A percentile compares a stretch with the other conserved stretches of the same genome.
phyloP scores from a whole-genome alignment of 2,888 invertebrate species.

The Meteorus colon region DNA sequence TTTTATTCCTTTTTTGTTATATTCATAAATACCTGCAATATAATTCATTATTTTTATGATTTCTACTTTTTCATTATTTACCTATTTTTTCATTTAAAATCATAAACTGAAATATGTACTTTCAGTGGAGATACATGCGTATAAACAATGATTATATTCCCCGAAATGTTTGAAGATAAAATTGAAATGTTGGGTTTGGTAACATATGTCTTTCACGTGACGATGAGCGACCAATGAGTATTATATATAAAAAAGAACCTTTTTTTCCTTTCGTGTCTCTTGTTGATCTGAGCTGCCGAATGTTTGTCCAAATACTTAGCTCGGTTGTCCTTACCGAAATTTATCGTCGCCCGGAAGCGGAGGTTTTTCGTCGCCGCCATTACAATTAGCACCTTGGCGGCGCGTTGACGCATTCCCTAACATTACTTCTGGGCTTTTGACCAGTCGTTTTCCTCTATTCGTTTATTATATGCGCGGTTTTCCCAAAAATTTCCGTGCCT shows the following conservation, averaged over 20 bases:
- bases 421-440: conserved; percentile 13
- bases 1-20: too few species aligned
- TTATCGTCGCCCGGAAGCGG: conserved; percentile 51
- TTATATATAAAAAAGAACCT: conserved; percentile 5
- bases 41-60: background rate
- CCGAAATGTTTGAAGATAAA: conserved; percentile 14
- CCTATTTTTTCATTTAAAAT: background rate
- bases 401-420: conserved; percentile 58
- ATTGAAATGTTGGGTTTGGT: conserved; percentile 14
- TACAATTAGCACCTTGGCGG: conserved; percentile 64
- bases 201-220: conserved; percentile 30
- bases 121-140: too few species aligned
- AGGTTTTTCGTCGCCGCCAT: conserved; percentile 54
- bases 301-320: conserved; percentile 60
- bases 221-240: background rate
- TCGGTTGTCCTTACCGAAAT: conserved; percentile 54
- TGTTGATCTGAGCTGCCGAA: conserved; percentile 25
- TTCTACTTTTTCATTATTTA: background rate
- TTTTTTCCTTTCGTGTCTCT: conserved; percentile 18
- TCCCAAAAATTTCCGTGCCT: background rate
- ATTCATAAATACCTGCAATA: background rate
- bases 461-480: background rate
- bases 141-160: background rate
- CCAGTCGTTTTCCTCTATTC: background rate
- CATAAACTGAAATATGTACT: background rate